A percentile compares a stretch with the other conserved stretches of the same genome.
Conservation (phyloP, 2,888 invertebrate genomes). For the Lycocerus yunnanus region DNA sequence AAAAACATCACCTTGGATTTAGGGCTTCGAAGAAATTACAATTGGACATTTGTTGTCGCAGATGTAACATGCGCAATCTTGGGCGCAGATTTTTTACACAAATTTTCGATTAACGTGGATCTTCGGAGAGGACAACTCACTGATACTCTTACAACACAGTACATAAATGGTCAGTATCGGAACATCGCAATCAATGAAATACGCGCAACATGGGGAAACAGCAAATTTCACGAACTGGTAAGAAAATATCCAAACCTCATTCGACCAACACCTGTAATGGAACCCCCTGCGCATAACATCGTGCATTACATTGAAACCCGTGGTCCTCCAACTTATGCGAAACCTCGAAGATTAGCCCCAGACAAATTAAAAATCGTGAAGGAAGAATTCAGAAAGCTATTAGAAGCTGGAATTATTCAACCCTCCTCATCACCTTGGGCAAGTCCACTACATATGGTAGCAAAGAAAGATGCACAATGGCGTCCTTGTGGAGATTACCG, state of each 20-base stretch:
- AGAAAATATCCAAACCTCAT: neutral
- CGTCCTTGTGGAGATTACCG: constrained; percentile 39
- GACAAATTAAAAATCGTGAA: constrained; percentile 36
- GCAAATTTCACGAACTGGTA: neutral
- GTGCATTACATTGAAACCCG: neutral
- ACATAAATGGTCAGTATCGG: neutral
- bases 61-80: neutral
- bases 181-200: neutral
- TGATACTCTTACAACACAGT: neutral
- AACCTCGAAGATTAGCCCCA: constrained; percentile 40
- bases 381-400: constrained; percentile 38
- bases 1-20: neutral
- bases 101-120: neutral
- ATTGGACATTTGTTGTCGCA: neutral
- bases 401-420: constrained; percentile 35
- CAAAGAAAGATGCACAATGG: constrained; percentile 33
- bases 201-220: neutral
- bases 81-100: neutral
- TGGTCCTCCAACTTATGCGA: constrained; percentile 42
- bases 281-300: neutral
- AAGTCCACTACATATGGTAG: constrained; percentile 39
- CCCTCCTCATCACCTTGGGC: constrained; percentile 41
- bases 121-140: neutral
- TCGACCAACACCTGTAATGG: neutral
- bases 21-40: neutral